Evolutionary conservation across 2,113 vertebrate species (phyloP).

Genomic region (Pachypanchax playfairii): DNA sequence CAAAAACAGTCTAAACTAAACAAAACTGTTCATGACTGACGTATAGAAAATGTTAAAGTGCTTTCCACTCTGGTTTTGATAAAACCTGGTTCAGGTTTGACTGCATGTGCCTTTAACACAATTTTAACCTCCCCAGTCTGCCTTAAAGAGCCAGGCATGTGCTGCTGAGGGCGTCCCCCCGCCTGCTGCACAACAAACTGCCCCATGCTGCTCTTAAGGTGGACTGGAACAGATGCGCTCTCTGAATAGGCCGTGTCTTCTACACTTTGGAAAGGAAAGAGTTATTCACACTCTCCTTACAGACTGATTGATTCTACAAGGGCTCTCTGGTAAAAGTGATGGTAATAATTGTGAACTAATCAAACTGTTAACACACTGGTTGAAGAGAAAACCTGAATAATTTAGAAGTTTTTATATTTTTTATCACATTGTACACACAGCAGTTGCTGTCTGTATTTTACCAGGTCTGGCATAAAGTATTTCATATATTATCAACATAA

Average conservation of each 20-base stretch:
- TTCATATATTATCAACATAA: not conserved
- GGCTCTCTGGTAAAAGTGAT: slow-evolving; percentile 29
- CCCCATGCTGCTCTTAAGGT: slow-evolving; percentile 81
- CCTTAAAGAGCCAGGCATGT: slow-evolving; percentile 85
- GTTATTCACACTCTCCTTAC: slow-evolving; percentile 78
- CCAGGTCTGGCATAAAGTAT: not conserved
- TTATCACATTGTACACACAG: not conserved
- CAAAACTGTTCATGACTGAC: not conserved
- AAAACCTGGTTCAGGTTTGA: slow-evolving; percentile 28
- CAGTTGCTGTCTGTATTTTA: not conserved
- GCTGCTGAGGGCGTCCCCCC: slow-evolving; percentile 79
- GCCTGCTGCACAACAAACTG: slow-evolving; percentile 77
- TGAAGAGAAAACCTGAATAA: not conserved
- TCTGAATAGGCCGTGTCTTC: slow-evolving; percentile 32
- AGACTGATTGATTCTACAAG: slow-evolving; percentile 49
- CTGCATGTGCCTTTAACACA: slow-evolving; percentile 78
- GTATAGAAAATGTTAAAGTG: not conserved
- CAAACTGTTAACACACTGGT: not conserved
- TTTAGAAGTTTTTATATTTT: not conserved
- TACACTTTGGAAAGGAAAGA: slow-evolving; percentile 51
- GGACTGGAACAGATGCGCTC: slow-evolving; percentile 69
- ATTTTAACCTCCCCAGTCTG: slow-evolving; percentile 79
- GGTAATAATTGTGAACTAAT: not conserved
- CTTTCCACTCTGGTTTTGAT: not conserved
- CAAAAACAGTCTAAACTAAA: not conserved